A percentile compares a stretch with the other conserved stretches of the same genome.
These are phyloP conservation scores for Phaethon lepturus DNA, from an alignment of 2,113 vertebrate genomes.

Conservation along the genomic window DNA sequence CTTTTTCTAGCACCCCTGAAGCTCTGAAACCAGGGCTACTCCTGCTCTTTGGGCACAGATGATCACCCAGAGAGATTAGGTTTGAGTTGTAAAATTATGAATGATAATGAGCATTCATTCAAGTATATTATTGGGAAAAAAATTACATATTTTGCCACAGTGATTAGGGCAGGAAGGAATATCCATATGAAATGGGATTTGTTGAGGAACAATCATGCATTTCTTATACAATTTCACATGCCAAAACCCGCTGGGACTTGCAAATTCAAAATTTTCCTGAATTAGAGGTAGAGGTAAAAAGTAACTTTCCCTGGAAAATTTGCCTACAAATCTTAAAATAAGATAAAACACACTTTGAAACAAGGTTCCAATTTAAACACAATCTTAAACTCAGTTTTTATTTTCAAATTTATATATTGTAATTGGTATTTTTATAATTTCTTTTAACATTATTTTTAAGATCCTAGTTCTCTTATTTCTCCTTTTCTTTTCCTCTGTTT, in stretches of 20 bases:
- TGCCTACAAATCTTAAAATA: neutral
- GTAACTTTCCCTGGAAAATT: neutral
- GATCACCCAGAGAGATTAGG: neutral
- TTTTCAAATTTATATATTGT: neutral
- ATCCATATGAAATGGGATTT: neutral
- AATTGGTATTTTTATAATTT: neutral
- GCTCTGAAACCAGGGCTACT: neutral
- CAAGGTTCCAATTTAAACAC: neutral
- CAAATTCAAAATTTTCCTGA: neutral
- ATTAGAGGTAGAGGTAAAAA: neutral
- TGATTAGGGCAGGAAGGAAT: neutral
- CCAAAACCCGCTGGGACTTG: neutral
- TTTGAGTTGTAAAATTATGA: neutral
- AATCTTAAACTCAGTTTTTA: neutral
- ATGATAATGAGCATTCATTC: neutral
- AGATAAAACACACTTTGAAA: neutral
- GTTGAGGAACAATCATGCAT: neutral
- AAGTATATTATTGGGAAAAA: neutral
- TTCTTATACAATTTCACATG: neutral
- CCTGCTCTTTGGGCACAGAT: neutral
- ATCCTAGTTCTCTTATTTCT: neutral
- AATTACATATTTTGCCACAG: neutral
- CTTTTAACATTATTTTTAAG: neutral
- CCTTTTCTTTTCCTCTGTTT: neutral
- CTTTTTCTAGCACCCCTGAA: neutral